Percentiles rank a stretch among this genome's conserved stretches.
Evolutionary conservation across 2,797 vertebrate genomes (phyloP).

Genomic region (Urocyon cinereoargenteus): DNA sequence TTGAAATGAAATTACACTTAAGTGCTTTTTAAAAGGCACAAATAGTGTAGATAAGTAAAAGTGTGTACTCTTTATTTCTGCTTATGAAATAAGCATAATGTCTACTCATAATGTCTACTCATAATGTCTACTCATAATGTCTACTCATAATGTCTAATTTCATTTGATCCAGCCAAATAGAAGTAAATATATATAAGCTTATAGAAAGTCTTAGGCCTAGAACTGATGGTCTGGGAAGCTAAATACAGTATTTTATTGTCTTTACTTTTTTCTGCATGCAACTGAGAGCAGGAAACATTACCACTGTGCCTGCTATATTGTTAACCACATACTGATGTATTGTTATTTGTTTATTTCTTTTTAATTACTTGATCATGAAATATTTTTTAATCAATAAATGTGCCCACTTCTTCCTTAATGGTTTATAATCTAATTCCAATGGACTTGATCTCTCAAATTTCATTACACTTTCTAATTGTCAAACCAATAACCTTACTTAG

Average conservation of each 20-base stretch:
- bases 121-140: too few species aligned
- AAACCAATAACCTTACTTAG: background rate
- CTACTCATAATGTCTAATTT: background rate
- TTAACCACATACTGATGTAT: background rate
- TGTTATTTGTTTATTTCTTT: background rate
- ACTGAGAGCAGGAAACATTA: background rate
- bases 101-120: too few species aligned
- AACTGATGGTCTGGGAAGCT: background rate
- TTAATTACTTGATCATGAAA: background rate
- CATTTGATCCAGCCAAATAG: background rate
- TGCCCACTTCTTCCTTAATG: background rate
- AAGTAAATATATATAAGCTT: background rate
- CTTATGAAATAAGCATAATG: background rate
- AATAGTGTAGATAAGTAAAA: background rate
- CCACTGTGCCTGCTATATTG: background rate
- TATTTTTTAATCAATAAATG: background rate
- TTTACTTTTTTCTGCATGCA: background rate
- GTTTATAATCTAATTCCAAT: background rate
- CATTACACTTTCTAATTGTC: background rate
- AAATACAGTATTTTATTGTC: background rate
- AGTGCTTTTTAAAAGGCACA: background rate
- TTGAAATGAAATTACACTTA: background rate
- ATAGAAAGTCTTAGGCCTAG: background rate
- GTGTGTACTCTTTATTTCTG: background rate
- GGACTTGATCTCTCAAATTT: background rate